Conservation (phyloP, 1,140 invertebrate species). For the Drosophila simulans region DNA sequence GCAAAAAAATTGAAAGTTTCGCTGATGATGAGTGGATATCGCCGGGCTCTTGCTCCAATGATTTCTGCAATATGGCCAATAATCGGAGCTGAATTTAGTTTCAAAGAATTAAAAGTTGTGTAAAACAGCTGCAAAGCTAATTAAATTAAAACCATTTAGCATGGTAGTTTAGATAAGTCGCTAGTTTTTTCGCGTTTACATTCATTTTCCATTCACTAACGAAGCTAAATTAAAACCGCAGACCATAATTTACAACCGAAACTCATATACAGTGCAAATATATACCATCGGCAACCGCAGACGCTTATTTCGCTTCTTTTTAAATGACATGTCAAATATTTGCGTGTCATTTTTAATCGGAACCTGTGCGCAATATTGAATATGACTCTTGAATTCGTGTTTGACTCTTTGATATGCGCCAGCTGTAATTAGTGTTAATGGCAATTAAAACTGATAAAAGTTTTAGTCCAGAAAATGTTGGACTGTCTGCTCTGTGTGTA, state of each 20-base stretch:
- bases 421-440: constrained; percentile 51
- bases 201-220: neutral
- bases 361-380: neutral
- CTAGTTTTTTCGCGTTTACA: too few species aligned
- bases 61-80: constrained; percentile 5
- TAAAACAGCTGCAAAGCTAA: constrained; percentile 16
- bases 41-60: neutral
- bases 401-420: constrained; percentile 18
- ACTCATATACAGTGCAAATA: too few species aligned
- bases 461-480: constrained; percentile 15
- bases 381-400: constrained; percentile 10
- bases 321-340: neutral
- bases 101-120: constrained; percentile 8
- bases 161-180: neutral
- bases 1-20: constrained; percentile 12
- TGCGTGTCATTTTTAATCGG: neutral
- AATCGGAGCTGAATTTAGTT: constrained; percentile 1
- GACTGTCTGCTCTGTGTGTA: constrained; percentile 15
- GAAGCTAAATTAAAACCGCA: neutral
- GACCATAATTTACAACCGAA: too few species aligned
- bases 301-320: too few species aligned
- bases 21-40: constrained; percentile 27
- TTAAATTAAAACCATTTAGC: constrained; percentile 1
- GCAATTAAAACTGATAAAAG: constrained; percentile 47
- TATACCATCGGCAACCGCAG: too few species aligned